These are phyloP conservation scores for Rhopalosiphum padi DNA, from an alignment of 1,140 invertebrate genomes.

Conservation along the genomic window DNA sequence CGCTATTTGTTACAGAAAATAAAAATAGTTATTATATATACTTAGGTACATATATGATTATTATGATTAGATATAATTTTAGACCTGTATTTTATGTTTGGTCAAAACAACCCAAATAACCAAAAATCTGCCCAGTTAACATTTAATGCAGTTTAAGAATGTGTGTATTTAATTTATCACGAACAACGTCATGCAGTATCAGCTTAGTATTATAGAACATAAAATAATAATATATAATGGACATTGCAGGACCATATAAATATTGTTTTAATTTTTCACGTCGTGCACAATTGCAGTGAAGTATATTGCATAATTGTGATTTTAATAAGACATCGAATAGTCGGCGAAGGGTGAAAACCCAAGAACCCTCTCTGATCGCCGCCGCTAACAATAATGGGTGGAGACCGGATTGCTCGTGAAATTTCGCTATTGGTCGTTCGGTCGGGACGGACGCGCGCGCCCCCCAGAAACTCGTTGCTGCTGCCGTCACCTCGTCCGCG, in stretches of 20 bases:
- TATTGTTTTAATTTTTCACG: background rate
- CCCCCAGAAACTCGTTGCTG: background rate
- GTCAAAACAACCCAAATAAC: too few relatives aligned
- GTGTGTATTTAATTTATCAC: too few relatives aligned
- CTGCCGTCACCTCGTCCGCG: background rate
- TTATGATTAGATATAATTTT: too few relatives aligned
- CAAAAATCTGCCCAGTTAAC: too few relatives aligned
- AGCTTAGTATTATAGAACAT: too few relatives aligned
- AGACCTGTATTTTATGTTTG: too few relatives aligned
- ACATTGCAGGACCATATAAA: background rate
- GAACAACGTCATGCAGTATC: too few relatives aligned
- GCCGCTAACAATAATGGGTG: background rate
- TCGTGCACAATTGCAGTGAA: background rate
- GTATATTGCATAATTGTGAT: background rate
- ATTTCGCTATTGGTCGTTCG: constrained; percentile 20
- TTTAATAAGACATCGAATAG: background rate
- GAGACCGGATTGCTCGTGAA: background rate
- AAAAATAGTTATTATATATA: too few relatives aligned
- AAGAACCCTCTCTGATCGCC: background rate
- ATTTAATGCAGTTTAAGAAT: too few relatives aligned
- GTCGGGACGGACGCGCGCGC: background rate
- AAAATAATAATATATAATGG: background rate
- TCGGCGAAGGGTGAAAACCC: background rate
- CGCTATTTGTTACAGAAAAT: too few relatives aligned
- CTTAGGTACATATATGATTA: too few relatives aligned